Evolutionary conservation across 1,140 invertebrate species (phyloP).

Genomic region (Nasonia vitripennis): DNA sequence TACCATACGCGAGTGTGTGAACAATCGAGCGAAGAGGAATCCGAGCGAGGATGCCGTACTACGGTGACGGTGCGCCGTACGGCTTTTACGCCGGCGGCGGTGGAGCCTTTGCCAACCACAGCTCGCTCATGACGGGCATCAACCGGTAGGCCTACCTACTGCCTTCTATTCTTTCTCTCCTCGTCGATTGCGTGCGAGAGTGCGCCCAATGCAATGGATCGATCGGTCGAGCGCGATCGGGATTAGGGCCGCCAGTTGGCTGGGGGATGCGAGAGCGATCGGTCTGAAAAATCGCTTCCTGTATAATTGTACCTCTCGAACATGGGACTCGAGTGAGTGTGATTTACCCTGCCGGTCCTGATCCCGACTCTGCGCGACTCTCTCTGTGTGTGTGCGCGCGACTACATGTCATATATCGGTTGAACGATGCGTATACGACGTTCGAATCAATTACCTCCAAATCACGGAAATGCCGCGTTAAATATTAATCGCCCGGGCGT

Average conservation of each 20-base stretch:
- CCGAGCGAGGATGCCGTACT: slow-evolving; percentile 62
- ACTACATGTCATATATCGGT: too few species aligned
- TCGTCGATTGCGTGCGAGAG: not conserved
- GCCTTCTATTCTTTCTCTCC: not conserved
- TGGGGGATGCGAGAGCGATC: not conserved
- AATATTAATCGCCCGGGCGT: not conserved
- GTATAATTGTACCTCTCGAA: not conserved
- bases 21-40: not conserved
- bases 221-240: not conserved
- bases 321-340: not conserved
- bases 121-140: slow-evolving; percentile 71
- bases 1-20: not conserved
- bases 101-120: slow-evolving; percentile 69
- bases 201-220: not conserved
- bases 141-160: slow-evolving; percentile 64
- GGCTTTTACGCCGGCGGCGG: slow-evolving; percentile 47
- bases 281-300: not conserved
- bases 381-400: too few species aligned
- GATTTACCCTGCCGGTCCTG: not conserved
- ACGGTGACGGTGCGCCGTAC: slow-evolving; percentile 44
- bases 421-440: not conserved
- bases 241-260: not conserved
- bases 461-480: not conserved
- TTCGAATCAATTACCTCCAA: not conserved
- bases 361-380: not conserved